These are phyloP conservation scores for Myathropa florea DNA, from an alignment of 2,888 invertebrate genomes.

Conservation along the genomic window DNA sequence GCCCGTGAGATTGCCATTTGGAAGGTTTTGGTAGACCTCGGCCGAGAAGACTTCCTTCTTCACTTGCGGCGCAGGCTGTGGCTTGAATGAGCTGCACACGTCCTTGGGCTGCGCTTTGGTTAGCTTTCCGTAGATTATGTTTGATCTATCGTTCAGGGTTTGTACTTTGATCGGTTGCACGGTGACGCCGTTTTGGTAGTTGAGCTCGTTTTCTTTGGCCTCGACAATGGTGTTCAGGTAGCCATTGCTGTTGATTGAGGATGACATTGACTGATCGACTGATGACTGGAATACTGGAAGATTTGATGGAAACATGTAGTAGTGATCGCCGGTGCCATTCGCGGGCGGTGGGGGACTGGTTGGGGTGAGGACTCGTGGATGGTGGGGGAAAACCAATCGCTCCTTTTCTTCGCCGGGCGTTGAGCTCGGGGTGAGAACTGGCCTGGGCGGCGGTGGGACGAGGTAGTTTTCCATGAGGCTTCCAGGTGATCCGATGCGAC, in stretches of 20 bases:
- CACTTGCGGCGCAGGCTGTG: slow-evolving; percentile 76
- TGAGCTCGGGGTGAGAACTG: slow-evolving; percentile 78
- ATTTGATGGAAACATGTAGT: slow-evolving; percentile 80
- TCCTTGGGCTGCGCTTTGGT: slow-evolving; percentile 74
- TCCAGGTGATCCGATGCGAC: slow-evolving; percentile 77
- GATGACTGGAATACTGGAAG: slow-evolving; percentile 77
- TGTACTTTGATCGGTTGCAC: slow-evolving; percentile 79
- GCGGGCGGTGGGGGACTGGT: slow-evolving; percentile 76
- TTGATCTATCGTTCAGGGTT: slow-evolving; percentile 76
- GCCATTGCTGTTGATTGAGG: slow-evolving; percentile 76
- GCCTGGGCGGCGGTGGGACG: slow-evolving; percentile 85
- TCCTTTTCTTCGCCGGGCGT: slow-evolving; percentile 80
- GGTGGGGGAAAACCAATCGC: slow-evolving; percentile 76
- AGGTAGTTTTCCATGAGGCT: slow-evolving; percentile 83
- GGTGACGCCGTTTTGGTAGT: slow-evolving; percentile 76
- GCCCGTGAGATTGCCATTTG: slow-evolving; percentile 28
- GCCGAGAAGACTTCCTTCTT: slow-evolving; percentile 76
- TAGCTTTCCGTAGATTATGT: slow-evolving; percentile 79
- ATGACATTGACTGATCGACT: slow-evolving; percentile 72
- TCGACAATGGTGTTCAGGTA: slow-evolving; percentile 80
- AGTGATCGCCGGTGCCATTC: slow-evolving; percentile 76
- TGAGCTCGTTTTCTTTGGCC: slow-evolving; percentile 76
- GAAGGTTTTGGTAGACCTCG: slow-evolving; percentile 78
- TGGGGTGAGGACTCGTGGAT: slow-evolving; percentile 77
- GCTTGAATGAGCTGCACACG: slow-evolving; percentile 78